Conservation (phyloP, 2,113 vertebrate species). For the Monarcha castaneiventris region DNA sequence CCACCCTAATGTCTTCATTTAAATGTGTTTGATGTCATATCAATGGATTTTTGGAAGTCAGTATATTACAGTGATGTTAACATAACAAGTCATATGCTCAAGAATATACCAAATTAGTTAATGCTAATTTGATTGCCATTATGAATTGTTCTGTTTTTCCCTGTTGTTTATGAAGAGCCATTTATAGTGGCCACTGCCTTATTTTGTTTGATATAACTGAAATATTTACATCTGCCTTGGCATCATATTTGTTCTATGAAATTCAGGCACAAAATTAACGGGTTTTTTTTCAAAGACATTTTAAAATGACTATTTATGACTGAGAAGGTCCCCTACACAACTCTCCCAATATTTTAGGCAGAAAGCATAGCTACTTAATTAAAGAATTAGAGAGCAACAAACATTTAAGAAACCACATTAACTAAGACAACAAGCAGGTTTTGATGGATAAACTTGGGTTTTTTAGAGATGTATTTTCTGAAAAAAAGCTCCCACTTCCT, state of each 20-base stretch:
- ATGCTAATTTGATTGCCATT: not conserved
- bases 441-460: not conserved
- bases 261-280: not conserved
- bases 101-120: not conserved
- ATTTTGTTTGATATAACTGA: not conserved
- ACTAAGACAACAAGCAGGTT: not conserved
- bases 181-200: not conserved
- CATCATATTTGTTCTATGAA: not conserved
- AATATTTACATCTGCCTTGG: not conserved
- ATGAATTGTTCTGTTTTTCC: not conserved
- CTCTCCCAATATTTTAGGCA: not conserved
- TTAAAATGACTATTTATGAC: not conserved
- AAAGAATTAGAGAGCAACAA: not conserved
- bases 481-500: not conserved
- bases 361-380: not conserved
- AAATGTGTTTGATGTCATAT: not conserved
- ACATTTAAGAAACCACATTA: not conserved
- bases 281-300: not conserved
- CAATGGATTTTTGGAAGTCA: not conserved
- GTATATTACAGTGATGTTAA: not conserved
- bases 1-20: not conserved
- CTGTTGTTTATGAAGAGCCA: not conserved
- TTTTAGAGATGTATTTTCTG: not conserved
- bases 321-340: not conserved
- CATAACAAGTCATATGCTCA: not conserved